Conservation (phyloP, 2,113 vertebrate genomes). For the Amia ocellicauda region DNA sequence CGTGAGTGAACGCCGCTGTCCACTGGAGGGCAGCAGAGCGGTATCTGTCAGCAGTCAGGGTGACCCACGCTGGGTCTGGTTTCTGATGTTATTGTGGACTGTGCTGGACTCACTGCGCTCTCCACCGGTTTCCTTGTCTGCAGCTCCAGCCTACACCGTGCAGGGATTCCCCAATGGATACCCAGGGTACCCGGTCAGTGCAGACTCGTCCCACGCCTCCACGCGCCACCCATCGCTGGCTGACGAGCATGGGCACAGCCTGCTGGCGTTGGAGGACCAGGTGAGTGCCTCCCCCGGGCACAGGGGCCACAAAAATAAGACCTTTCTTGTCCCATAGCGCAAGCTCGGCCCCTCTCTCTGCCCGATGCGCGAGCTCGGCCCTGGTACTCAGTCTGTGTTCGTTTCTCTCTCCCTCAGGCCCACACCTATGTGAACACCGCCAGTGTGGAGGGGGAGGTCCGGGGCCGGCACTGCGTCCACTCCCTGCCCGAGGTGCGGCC, state of each 20-base stretch:
- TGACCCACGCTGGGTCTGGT: no score
- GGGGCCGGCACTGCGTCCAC: constrained; percentile 84
- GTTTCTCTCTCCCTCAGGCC: constrained; percentile 62
- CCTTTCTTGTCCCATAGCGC: neutral
- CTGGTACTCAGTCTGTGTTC: no score
- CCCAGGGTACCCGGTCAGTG: constrained; percentile 79
- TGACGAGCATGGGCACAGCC: constrained; percentile 84
- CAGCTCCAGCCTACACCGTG: constrained; percentile 82
- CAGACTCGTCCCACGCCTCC: constrained; percentile 66
- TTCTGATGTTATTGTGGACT: no score
- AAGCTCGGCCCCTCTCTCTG: neutral
- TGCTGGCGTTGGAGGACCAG: constrained; percentile 90
- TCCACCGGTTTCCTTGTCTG: neutral
- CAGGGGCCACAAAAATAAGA: neutral
- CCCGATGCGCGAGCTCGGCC: no score
- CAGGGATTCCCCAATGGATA: constrained; percentile 92
- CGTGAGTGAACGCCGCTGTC: no score
- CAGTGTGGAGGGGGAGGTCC: constrained; percentile 79
- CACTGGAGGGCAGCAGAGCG: no score
- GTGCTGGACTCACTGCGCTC: no score
- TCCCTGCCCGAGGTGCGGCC: constrained; percentile 82
- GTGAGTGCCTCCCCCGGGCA: constrained; percentile 49
- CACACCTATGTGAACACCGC: constrained; percentile 97
- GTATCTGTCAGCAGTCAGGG: no score
- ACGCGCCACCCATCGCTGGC: constrained; percentile 76